These are phyloP conservation scores for Drosophila asahinai DNA, from an alignment of 1,140 invertebrate species.

Conservation along the genomic window DNA sequence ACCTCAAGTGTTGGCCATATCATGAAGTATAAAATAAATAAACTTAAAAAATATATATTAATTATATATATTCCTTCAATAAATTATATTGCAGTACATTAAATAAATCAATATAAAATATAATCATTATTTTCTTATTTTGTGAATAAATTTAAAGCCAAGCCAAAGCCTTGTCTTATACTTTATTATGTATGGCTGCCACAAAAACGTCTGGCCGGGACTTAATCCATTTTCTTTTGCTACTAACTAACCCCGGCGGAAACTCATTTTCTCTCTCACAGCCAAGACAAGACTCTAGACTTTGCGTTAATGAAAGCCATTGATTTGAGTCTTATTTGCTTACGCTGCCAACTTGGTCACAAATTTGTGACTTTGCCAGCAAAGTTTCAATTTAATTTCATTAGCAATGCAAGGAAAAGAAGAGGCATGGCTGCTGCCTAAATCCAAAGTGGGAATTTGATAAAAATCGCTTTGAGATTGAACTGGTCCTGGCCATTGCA, in stretches of 20 bases:
- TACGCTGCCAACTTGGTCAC: neutral
- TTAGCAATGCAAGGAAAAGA: constrained; percentile 56
- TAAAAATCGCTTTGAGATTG: constrained; percentile 60
- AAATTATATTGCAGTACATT: neutral
- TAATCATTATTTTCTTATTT: neutral
- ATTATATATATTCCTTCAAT: too few species aligned
- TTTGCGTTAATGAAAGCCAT: constrained; percentile 28
- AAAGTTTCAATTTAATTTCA: constrained; percentile 77
- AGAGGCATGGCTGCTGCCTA: constrained; percentile 15
- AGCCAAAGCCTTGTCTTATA: neutral
- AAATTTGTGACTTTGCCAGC: constrained; percentile 30
- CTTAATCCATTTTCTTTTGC: constrained; percentile 10
- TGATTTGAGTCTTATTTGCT: constrained; percentile 24
- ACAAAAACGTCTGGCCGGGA: constrained; percentile 3
- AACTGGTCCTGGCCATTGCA: constrained; percentile 40
- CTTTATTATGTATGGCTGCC: constrained; percentile 10
- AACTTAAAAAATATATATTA: too few species aligned
- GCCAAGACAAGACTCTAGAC: constrained; percentile 3
- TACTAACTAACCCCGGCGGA: neutral
- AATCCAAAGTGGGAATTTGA: constrained; percentile 51
- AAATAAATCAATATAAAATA: neutral
- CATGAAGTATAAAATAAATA: too few species aligned
- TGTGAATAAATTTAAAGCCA: neutral
- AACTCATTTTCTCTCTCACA: neutral
- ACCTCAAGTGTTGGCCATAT: too few species aligned